Conservation (phyloP, 2,113 vertebrate genomes). For the Edolisoma coerulescens region DNA sequence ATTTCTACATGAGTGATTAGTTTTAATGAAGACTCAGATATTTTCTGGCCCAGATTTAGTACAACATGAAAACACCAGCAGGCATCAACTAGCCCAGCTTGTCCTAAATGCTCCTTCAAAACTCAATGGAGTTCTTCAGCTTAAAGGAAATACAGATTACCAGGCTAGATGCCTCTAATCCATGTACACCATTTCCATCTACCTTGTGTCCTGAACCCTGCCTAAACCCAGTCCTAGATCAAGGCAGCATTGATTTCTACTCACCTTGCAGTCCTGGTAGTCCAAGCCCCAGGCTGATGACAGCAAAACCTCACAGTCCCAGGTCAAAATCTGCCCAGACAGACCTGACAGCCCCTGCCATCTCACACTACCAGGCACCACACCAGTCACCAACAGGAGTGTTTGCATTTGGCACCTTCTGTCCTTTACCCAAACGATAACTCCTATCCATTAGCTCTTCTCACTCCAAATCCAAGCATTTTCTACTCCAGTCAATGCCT, state of each 20-base stretch:
- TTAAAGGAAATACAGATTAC: background rate
- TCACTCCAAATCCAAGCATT: background rate
- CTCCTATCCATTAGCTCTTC: background rate
- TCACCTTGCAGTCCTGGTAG: background rate
- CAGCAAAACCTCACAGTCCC: background rate
- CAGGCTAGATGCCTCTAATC: background rate
- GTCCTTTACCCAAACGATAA: background rate
- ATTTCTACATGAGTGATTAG: background rate
- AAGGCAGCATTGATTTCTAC: background rate
- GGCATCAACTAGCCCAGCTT: background rate
- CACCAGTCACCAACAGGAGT: background rate
- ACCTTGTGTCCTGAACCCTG: background rate
- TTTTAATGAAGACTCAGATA: background rate
- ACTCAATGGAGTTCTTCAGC: background rate
- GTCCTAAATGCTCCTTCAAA: background rate
- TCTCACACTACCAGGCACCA: background rate
- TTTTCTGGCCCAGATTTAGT: background rate
- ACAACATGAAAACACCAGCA: background rate
- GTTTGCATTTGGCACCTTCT: background rate
- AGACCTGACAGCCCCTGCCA: background rate
- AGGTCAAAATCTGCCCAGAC: background rate
- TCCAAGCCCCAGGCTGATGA: background rate
- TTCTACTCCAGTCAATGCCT: background rate
- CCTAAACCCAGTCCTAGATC: background rate
- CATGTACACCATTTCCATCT: background rate